Percentiles rank a stretch among this genome's conserved stretches.
Conservation (phyloP, 2,888 invertebrate species). For the Allolobophora icterica region DNA sequence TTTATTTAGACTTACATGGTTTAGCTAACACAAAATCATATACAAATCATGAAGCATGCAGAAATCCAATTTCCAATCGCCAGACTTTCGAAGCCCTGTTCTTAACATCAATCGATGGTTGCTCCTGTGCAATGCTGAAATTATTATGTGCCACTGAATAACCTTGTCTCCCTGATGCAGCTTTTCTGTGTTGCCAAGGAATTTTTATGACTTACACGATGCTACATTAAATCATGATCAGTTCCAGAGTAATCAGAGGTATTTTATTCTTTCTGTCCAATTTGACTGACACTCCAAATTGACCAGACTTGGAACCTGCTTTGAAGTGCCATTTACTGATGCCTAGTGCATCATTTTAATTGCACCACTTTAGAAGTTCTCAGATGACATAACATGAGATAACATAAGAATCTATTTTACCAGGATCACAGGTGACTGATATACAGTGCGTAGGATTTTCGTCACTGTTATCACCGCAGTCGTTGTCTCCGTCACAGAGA, state of each 20-base stretch:
- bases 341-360: background rate
- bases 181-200: background rate
- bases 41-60: background rate
- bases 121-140: background rate
- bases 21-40: background rate
- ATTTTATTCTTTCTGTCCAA: background rate
- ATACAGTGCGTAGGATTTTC: constrained; percentile 60
- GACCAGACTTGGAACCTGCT: background rate
- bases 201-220: background rate
- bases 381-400: background rate
- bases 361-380: background rate
- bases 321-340: background rate
- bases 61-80: background rate
- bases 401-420: constrained; percentile 45
- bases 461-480: constrained; percentile 61
- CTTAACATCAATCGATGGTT: background rate
- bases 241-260: background rate
- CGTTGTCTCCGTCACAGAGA: constrained; percentile 63
- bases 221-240: background rate
- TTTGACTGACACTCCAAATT: background rate
- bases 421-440: constrained; percentile 52
- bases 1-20: too few species aligned
- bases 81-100: background rate
- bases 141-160: background rate
- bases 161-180: background rate